Evolutionary conservation across 2,113 vertebrate genomes (phyloP).

Genomic region (Plotosus lineatus): DNA sequence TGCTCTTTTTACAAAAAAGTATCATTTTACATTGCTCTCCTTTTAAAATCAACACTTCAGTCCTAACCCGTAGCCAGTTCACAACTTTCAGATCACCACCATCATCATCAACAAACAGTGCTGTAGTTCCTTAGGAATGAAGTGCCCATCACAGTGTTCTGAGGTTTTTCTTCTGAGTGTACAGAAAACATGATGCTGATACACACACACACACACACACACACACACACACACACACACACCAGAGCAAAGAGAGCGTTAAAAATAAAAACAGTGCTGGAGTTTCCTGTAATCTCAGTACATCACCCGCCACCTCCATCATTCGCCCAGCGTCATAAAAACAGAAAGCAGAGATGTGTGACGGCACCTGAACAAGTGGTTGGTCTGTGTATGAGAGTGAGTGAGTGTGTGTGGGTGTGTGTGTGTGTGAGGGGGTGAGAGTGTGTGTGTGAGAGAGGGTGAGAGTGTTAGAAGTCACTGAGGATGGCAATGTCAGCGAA

Average conservation of each 20-base stretch:
- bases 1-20: not conserved
- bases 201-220: not conserved
- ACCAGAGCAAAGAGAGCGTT: not conserved
- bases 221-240: too few relatives aligned
- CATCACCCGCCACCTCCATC: not conserved
- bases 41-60: not conserved
- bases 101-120: too few relatives aligned
- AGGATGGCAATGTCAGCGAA: constrained; percentile 93
- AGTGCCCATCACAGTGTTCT: too few relatives aligned
- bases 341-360: not conserved
- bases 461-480: constrained; percentile 77
- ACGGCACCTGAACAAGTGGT: not conserved
- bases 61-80: not conserved
- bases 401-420: not conserved
- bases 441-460: constrained; percentile 14
- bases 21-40: not conserved
- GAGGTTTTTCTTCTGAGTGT: too few relatives aligned
- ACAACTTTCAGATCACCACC: too few relatives aligned
- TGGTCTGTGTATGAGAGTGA: too few relatives aligned
- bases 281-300: constrained; percentile 1
- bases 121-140: too few relatives aligned
- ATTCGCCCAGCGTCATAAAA: not conserved
- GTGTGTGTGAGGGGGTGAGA: not conserved
- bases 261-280: not conserved
- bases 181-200: not conserved